Percentiles rank a stretch among this genome's conserved stretches.
Evolutionary conservation across 2,888 invertebrate species (phyloP).

Genomic region (Cheiracanthium punctorium): DNA sequence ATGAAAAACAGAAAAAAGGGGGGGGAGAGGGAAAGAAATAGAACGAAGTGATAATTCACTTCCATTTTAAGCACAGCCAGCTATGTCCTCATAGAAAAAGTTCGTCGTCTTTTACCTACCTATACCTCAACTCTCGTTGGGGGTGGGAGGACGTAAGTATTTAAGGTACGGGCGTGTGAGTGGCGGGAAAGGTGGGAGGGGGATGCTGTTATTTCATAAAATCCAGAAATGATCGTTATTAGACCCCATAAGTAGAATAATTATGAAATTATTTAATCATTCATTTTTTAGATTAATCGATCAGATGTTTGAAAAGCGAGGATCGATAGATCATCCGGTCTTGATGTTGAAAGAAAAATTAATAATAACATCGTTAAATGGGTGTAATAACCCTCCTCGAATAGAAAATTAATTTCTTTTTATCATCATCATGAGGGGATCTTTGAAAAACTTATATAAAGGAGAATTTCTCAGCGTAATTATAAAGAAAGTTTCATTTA

Average conservation of each 20-base stretch:
- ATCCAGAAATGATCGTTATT: background rate
- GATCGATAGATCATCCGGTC: background rate
- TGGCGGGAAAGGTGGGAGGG: too few relatives aligned
- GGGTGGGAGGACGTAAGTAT: background rate
- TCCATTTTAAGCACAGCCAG: slow-evolving; percentile 48
- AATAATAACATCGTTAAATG: slow-evolving; percentile 8
- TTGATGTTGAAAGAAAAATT: slow-evolving; percentile 17
- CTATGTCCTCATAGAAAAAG: slow-evolving; percentile 12
- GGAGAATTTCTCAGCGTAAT: background rate
- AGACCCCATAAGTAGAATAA: slow-evolving; percentile 17
- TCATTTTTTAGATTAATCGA: slow-evolving; percentile 13
- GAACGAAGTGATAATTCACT: slow-evolving; percentile 46
- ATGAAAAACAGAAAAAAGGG: too few relatives aligned
- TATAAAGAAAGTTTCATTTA: background rate
- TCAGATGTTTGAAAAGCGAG: slow-evolving; percentile 6
- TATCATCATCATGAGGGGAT: background rate
- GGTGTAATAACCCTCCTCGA: background rate
- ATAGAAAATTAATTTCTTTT: background rate
- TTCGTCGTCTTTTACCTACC: slow-evolving; percentile 9
- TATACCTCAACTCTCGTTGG: background rate
- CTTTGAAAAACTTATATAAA: background rate
- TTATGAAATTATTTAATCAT: slow-evolving; percentile 13
- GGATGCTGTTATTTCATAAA: background rate
- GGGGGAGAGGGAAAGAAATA: slow-evolving; percentile 29
- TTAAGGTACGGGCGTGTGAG: background rate